Evolutionary conservation across 2,113 vertebrate species (phyloP), one percentile per base, ranked within the genome.

Genomic region (Andinoacara biseriatus): DNA sequence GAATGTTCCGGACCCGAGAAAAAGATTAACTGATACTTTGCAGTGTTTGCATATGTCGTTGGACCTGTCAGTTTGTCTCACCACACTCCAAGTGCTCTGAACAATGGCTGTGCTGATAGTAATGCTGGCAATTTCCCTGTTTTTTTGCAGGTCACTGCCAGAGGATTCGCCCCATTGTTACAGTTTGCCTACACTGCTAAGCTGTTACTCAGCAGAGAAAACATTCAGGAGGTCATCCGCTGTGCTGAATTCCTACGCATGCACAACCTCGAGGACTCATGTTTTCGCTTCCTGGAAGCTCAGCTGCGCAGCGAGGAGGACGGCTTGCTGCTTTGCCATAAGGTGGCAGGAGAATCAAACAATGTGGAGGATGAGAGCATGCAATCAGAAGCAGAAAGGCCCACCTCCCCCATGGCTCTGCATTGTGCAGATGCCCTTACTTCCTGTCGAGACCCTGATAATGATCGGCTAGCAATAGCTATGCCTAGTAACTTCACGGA

Each of bases 151-250:
- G 98, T 99, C 97, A 99, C 98, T 78, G 97, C 98, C 94, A 97
- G 96, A 94, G 98, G 98, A 94, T 99, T 99, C 90, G 97, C 97
- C 92, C 98, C 98, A 63, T 97, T 99, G 97, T 94, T 99, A 91
- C 98, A 99, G 97, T 99, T 99, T 87, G 98, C 98, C 96, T 99
- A 99, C 96, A 99, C 98, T 77, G 98, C 98, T 94, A 99, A 99
- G 97, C 96, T 99, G 94, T 95, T 99, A 92, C 98, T 99, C 95
- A 99, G 97, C 96, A 97, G 97, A 95, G 98, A 99, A 87, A 99
- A 99, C 96, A 99, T 99, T 94, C 97, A 98, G 89, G 98, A 99
- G 95, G 98, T 99, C 95, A 97, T 99, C 94, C 98, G 97, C 95
- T 99, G 98, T 65, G 98, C 98, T 0, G 97, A 99, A 92, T 98